Evolutionary conservation across 2,113 vertebrate genomes (phyloP).

Genomic region (Hyperopisus bebe): DNA sequence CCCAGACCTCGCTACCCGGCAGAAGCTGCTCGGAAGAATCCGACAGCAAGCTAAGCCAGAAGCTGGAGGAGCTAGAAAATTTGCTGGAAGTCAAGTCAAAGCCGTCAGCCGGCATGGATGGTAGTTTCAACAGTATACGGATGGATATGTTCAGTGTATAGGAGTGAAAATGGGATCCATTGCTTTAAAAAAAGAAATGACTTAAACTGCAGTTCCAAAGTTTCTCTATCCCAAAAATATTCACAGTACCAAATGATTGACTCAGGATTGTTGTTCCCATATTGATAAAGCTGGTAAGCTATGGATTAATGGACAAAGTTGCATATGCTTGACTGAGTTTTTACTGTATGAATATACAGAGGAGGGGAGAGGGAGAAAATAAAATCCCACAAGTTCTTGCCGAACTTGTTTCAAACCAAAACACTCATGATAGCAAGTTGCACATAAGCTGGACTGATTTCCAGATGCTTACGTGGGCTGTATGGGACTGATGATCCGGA

Average conservation of each 20-base stretch:
- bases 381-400: conserved; percentile 92
- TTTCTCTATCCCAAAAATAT: conserved; percentile 99
- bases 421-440: conserved; percentile 99
- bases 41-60: conserved; percentile 99
- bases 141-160: conserved; percentile 99
- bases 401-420: conserved; percentile 99
- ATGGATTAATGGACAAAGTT: conserved; percentile 92
- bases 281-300: conserved; percentile 99
- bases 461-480: conserved; percentile 99
- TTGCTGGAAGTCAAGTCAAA: conserved; percentile 98
- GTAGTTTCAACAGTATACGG: conserved; percentile 99
- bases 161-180: conserved; percentile 99
- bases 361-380: conserved; percentile 61
- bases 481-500: conserved; percentile 99
- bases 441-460: conserved; percentile 99
- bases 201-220: conserved; percentile 99
- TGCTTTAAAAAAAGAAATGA: conserved; percentile 85
- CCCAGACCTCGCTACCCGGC: conserved; percentile 99
- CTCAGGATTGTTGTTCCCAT: conserved; percentile 99
- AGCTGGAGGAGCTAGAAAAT: conserved; percentile 99
- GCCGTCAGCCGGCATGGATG: conserved; percentile 94
- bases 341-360: conserved; percentile 98
- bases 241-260: conserved; percentile 99
- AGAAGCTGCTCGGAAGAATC: conserved; percentile 99
- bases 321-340: conserved; percentile 99